Conservation (phyloP, 2,888 invertebrate species). For the Choristoneura rosaceana region DNA sequence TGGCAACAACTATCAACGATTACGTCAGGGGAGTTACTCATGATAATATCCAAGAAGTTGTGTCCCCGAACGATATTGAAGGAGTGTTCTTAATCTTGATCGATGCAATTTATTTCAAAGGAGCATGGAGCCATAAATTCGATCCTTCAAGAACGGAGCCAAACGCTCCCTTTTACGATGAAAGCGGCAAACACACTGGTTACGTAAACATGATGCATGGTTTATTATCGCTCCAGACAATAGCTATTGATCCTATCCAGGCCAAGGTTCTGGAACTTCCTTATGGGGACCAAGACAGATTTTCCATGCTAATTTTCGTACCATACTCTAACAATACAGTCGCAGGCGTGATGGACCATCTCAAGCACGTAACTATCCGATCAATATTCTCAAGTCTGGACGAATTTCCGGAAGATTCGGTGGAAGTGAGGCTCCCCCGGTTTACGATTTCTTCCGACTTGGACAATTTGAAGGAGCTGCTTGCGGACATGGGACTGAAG, state of each 20-base stretch:
- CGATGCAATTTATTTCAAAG: slow-evolving; percentile 74
- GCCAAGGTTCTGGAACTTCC: slow-evolving; percentile 70
- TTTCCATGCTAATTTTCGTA: slow-evolving; percentile 87
- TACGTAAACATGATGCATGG: slow-evolving; percentile 70
- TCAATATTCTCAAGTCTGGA: slow-evolving; percentile 76
- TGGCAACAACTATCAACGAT: slow-evolving; percentile 64
- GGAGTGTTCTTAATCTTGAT: slow-evolving; percentile 60
- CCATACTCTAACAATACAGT: slow-evolving; percentile 77
- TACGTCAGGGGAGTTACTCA: slow-evolving; percentile 64
- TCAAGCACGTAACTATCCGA: slow-evolving; percentile 75
- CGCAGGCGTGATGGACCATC: slow-evolving; percentile 73
- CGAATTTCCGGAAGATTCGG: slow-evolving; percentile 64
- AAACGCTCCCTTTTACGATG: slow-evolving; percentile 63
- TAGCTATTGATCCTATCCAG: slow-evolving; percentile 52
- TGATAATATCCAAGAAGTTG: slow-evolving; percentile 66
- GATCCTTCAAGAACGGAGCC: slow-evolving; percentile 59
- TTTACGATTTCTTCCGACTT: slow-evolving; percentile 84
- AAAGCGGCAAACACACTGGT: slow-evolving; percentile 58
- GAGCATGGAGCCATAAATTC: slow-evolving; percentile 66
- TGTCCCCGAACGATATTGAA: slow-evolving; percentile 62
- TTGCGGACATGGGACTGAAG: slow-evolving; percentile 71
- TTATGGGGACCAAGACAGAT: slow-evolving; percentile 67
- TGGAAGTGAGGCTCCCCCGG: slow-evolving; percentile 85
- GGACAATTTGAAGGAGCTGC: slow-evolving; percentile 73
- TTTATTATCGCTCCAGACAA: slow-evolving; percentile 53